Conservation (phyloP, 1,140 invertebrate genomes). For the Brachionus calyciflorus region DNA sequence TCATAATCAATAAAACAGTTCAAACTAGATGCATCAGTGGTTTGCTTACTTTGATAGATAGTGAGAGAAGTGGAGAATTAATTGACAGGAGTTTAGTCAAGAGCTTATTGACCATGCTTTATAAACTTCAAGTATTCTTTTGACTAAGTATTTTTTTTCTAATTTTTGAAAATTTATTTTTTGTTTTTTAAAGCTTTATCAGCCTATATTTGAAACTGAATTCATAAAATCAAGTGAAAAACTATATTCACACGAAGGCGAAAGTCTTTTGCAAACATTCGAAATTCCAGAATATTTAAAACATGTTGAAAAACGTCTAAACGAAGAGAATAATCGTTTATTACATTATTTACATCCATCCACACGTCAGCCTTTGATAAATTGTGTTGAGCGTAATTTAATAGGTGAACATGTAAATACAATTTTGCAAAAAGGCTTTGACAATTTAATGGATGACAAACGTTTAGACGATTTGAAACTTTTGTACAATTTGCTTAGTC, state of each 20-base stretch:
- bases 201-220: slow-evolving; percentile 96
- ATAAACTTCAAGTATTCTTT: slow-evolving; percentile 70
- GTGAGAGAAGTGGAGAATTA: slow-evolving; percentile 85
- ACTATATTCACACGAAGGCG: slow-evolving; percentile 97
- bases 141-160: background rate
- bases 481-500: slow-evolving; percentile 93
- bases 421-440: slow-evolving; percentile 97
- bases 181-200: slow-evolving; percentile 68
- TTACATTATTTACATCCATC: slow-evolving; percentile 95
- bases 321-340: slow-evolving; percentile 92
- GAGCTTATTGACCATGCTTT: slow-evolving; percentile 90
- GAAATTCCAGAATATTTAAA: slow-evolving; percentile 97
- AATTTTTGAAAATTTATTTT: background rate
- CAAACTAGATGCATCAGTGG: slow-evolving; percentile 71
- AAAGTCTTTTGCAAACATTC: slow-evolving; percentile 96
- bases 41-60: slow-evolving; percentile 84
- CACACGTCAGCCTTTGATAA: slow-evolving; percentile 88
- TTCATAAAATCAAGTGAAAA: slow-evolving; percentile 94
- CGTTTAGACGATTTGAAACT: slow-evolving; percentile 89
- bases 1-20: slow-evolving; percentile 13
- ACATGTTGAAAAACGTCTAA: slow-evolving; percentile 93
- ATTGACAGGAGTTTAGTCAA: slow-evolving; percentile 90
- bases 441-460: slow-evolving; percentile 95
- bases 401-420: slow-evolving; percentile 99
- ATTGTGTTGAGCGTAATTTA: slow-evolving; percentile 70